Conservation (phyloP, 2,113 vertebrate species). For the Prietella phreatophila region DNA sequence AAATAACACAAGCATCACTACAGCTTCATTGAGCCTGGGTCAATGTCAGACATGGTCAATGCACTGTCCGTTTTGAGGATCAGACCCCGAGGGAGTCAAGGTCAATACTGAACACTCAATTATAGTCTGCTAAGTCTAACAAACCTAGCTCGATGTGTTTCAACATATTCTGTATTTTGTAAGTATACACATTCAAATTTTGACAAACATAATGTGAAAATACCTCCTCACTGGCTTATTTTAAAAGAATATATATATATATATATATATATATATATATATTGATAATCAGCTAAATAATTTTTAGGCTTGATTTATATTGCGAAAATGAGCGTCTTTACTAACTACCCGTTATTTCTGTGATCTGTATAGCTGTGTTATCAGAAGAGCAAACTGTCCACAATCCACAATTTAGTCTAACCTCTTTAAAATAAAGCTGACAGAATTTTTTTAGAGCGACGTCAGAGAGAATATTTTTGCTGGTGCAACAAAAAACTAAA, state of each 20-base stretch:
- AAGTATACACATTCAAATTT: not conserved
- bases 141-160: not conserved
- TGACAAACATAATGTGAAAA: not conserved
- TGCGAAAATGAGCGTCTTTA: not conserved
- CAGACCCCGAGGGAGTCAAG: slow-evolving; percentile 28
- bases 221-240: not conserved
- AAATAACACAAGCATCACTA: slow-evolving; percentile 14
- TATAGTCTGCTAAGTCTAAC: not conserved
- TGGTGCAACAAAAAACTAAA: not conserved
- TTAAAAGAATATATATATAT: no score
- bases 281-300: not conserved
- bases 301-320: not conserved
- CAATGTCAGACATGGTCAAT: slow-evolving; percentile 38
- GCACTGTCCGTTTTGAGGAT: slow-evolving; percentile 37
- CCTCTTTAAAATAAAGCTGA: not conserved
- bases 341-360: not conserved
- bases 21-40: slow-evolving; percentile 34
- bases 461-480: not conserved
- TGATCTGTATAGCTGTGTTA: not conserved
- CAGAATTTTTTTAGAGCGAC: not conserved
- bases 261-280: not conserved
- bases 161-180: not conserved
- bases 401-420: not conserved
- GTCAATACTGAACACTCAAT: slow-evolving; percentile 24
- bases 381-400: not conserved